A percentile compares a stretch with the other conserved stretches of the same genome.
These are phyloP conservation scores for Leptopilina clavipes DNA, from an alignment of 1,140 invertebrate species.

Conservation along the genomic window DNA sequence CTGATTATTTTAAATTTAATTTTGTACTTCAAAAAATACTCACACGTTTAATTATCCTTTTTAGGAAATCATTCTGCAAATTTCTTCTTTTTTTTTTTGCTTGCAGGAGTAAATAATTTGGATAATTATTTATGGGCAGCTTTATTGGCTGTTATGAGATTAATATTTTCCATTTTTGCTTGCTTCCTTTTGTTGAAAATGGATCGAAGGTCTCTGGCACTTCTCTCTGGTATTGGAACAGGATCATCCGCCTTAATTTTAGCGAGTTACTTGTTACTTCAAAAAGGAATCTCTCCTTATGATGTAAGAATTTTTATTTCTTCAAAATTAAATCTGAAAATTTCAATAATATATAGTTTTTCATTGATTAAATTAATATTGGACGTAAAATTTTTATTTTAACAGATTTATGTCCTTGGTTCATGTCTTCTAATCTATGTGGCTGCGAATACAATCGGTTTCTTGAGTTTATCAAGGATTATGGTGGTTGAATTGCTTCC, in stretches of 20 bases:
- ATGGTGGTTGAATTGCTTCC: slow-evolving; percentile 84
- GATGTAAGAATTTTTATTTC: slow-evolving; percentile 60
- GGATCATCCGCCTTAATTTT: slow-evolving; percentile 77
- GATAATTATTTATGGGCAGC: slow-evolving; percentile 76
- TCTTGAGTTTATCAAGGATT: slow-evolving; percentile 82
- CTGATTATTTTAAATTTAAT: too few species aligned
- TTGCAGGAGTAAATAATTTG: slow-evolving; percentile 54
- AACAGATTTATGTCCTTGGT: slow-evolving; percentile 73
- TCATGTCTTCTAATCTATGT: slow-evolving; percentile 79
- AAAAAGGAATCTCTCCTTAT: slow-evolving; percentile 63
- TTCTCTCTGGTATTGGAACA: slow-evolving; percentile 81
- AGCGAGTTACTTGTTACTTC: slow-evolving; percentile 74
- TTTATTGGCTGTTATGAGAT: slow-evolving; percentile 79
- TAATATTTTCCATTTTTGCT: slow-evolving; percentile 78
- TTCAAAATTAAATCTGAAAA: too few species aligned
- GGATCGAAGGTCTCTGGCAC: slow-evolving; percentile 78
- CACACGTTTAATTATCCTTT: slow-evolving; percentile 3
- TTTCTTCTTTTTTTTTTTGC: slow-evolving; percentile 24
- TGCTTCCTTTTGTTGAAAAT: slow-evolving; percentile 79
- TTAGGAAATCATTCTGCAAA: slow-evolving; percentile 33
- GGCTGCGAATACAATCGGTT: slow-evolving; percentile 81
- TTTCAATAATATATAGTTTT: too few species aligned
- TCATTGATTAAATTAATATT: slow-evolving; percentile 28
- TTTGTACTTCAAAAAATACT: too few species aligned
- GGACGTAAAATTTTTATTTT: slow-evolving; percentile 22